Percentiles rank a stretch among this genome's conserved stretches.
Evolutionary conservation across 2,888 invertebrate species (phyloP).

Genomic region (Callosobruchus maculatus): DNA sequence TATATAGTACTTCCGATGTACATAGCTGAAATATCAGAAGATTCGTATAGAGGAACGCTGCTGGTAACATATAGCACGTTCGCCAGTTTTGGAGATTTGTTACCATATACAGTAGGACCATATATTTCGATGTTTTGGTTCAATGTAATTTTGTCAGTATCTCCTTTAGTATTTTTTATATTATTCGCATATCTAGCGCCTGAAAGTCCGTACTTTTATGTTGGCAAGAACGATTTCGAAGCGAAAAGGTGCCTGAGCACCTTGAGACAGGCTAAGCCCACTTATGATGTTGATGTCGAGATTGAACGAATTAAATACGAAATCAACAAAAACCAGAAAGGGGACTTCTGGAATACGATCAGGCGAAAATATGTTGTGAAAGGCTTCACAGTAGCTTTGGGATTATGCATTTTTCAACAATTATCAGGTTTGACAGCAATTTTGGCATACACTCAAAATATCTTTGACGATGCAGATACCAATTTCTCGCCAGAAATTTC

Average conservation of each 20-base stretch:
- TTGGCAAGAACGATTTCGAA: conserved; percentile 14
- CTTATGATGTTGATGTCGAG: conserved; percentile 37
- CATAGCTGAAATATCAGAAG: conserved; percentile 79
- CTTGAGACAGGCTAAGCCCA: conserved; percentile 20
- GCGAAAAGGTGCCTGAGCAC: conserved; percentile 15
- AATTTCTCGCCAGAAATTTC: conserved; percentile 55
- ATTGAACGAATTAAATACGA: conserved; percentile 22
- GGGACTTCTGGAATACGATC: conserved; percentile 52
- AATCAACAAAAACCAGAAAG: conserved; percentile 15
- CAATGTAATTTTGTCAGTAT: conserved; percentile 20
- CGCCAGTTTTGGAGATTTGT: conserved; percentile 63
- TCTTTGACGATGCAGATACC: conserved; percentile 65
- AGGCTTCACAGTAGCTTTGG: conserved; percentile 71
- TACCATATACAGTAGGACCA: conserved; percentile 36
- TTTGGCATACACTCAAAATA: conserved; percentile 71
- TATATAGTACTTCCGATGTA: conserved; percentile 79
- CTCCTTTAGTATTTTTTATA: conserved; percentile 21
- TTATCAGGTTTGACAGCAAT: conserved; percentile 79
- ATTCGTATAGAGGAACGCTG: conserved; percentile 71
- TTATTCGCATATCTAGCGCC: conserved; percentile 22
- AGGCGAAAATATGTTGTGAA: conserved; percentile 59
- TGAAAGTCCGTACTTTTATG: conserved; percentile 25
- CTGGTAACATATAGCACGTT: conserved; percentile 67
- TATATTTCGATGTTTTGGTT: conserved; percentile 29
- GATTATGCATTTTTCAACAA: conserved; percentile 79